Evolutionary conservation across 1,140 invertebrate genomes (phyloP).

Genomic region (Drosophila persimilis): DNA sequence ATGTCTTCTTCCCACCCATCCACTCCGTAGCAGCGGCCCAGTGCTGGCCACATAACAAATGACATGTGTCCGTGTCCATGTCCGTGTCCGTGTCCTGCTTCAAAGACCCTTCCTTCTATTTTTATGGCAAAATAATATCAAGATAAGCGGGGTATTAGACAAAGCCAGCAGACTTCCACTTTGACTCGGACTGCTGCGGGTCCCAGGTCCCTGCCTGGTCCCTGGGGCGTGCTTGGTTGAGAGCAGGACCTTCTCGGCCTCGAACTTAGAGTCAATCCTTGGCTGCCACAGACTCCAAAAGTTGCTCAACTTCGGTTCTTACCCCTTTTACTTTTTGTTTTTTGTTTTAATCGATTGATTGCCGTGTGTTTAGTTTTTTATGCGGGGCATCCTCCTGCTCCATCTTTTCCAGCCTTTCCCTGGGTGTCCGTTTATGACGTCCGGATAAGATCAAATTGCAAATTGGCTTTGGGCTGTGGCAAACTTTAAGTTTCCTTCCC

Average conservation of each 20-base stretch:
- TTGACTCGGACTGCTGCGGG: conserved; percentile 21
- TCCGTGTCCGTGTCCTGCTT: conserved; percentile 15
- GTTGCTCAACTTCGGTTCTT: conserved; percentile 10
- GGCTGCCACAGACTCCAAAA: conserved; percentile 11
- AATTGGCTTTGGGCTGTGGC: conserved; percentile 43
- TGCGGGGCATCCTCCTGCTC: conserved; percentile 44
- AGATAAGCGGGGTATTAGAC: conserved; percentile 70
- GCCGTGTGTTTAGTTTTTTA: conserved; percentile 67
- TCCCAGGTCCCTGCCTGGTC: conserved; percentile 2
- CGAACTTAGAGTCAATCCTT: background rate
- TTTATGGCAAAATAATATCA: conserved; percentile 76
- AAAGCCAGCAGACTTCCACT: conserved; percentile 38
- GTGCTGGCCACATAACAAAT: conserved; percentile 64
- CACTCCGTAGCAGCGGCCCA: background rate
- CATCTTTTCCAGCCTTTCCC: conserved; percentile 5
- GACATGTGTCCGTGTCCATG: conserved; percentile 46
- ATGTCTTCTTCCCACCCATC: too few species aligned
- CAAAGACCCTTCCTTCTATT: conserved; percentile 13
- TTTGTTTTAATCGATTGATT: conserved; percentile 76
- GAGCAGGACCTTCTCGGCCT: conserved; percentile 10
- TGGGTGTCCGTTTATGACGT: conserved; percentile 10
- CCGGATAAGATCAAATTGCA: conserved; percentile 69
- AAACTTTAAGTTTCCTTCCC: conserved; percentile 17
- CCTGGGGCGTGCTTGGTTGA: conserved; percentile 27
- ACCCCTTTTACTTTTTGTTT: conserved; percentile 28